Evolutionary conservation across 1,140 invertebrate genomes (phyloP).

Genomic region (Dreissena polymorpha): DNA sequence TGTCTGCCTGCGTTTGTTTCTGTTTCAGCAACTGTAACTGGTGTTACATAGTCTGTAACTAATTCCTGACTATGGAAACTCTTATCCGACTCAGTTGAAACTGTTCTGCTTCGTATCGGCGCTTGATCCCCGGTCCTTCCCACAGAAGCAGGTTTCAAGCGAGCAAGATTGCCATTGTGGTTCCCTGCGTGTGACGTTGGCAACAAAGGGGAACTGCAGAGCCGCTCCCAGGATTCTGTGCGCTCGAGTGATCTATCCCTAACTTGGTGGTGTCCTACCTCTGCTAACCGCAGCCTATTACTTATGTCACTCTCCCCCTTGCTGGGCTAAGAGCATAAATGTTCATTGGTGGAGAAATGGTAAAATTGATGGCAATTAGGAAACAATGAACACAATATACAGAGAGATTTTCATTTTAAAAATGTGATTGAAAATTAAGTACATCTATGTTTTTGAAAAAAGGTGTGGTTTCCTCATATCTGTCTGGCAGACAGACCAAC

Average conservation of each 20-base stretch:
- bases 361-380: no score
- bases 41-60: constrained; percentile 37
- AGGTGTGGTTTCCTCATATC: no score
- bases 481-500: no score
- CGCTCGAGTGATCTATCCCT: constrained; percentile 44
- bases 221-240: constrained; percentile 45
- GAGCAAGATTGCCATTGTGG: neutral
- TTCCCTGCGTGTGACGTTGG: constrained; percentile 14
- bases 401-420: neutral
- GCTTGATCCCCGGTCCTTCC: neutral
- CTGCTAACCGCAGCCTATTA: constrained; percentile 44
- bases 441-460: no score
- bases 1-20: constrained; percentile 24
- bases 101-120: neutral
- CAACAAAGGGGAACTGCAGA: constrained; percentile 27
- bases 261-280: constrained; percentile 40
- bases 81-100: constrained; percentile 25
- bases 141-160: neutral
- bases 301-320: constrained; percentile 27
- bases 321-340: constrained; percentile 28
- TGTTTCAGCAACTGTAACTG: constrained; percentile 34
- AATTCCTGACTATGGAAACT: constrained; percentile 35
- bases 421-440: no score
- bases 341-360: no score
- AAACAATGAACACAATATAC: neutral